Conservation (phyloP, 2,888 invertebrate species). For the Eristalis arbustorum region DNA sequence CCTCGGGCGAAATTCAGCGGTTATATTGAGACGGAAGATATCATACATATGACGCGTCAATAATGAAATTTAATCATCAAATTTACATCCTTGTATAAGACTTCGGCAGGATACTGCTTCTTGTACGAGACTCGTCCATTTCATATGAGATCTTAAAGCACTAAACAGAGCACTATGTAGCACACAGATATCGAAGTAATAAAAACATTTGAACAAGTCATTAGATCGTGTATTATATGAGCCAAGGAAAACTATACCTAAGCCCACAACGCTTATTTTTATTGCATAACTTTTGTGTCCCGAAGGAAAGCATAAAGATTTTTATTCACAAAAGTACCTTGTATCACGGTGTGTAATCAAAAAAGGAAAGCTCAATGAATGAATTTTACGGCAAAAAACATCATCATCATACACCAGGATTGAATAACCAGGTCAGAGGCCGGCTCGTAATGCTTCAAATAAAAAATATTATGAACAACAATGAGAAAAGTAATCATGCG, state of each 20-base stretch:
- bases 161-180: not conserved
- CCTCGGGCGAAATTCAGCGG: too few species aligned
- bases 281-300: not conserved
- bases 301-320: not conserved
- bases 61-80: too few species aligned
- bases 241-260: not conserved
- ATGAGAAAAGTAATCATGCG: constrained; percentile 32
- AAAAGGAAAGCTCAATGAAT: not conserved
- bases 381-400: constrained; percentile 13
- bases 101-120: not conserved
- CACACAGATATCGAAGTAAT: not conserved
- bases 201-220: not conserved
- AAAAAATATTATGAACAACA: constrained; percentile 25
- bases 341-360: not conserved
- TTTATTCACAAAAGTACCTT: not conserved
- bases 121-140: not conserved
- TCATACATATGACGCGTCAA: too few species aligned
- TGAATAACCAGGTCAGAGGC: constrained; percentile 21
- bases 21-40: too few species aligned
- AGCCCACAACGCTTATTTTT: not conserved
- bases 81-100: too few species aligned
- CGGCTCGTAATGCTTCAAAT: constrained; percentile 21
- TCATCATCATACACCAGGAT: constrained; percentile 5
- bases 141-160: not conserved
- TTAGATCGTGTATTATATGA: not conserved